Evolutionary conservation across 2,888 invertebrate species (phyloP).

Genomic region (Andrena trimmerana): DNA sequence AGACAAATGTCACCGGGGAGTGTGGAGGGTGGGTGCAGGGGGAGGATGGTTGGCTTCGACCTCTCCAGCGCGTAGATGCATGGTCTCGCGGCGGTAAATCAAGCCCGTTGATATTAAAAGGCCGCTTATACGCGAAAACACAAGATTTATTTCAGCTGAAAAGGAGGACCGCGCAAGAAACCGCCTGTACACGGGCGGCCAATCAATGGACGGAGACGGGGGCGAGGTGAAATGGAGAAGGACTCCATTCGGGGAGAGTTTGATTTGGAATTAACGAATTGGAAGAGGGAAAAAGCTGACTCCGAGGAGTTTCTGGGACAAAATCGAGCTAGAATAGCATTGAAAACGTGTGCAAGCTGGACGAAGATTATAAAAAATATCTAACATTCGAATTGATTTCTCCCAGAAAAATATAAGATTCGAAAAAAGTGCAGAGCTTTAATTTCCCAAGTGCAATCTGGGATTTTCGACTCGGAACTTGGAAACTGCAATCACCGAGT

Average conservation of each 20-base stretch:
- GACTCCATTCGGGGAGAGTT: constrained; percentile 1
- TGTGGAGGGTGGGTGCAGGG: constrained; percentile 21
- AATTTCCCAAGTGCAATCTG: no score
- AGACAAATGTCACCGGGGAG: constrained; percentile 73
- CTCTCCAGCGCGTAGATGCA: constrained; percentile 78
- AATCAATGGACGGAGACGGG: constrained; percentile 54
- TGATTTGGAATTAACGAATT: constrained; percentile 20
- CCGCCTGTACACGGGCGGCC: constrained; percentile 58
- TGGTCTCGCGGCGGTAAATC: constrained; percentile 83
- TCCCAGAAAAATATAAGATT: no score
- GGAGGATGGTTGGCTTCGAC: constrained; percentile 45
- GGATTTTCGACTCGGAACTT: no score
- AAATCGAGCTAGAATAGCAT: no score
- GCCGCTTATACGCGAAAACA: constrained; percentile 84
- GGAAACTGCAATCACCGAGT: background rate
- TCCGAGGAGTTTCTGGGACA: background rate
- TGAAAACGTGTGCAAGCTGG: no score
- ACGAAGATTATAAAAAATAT: no score
- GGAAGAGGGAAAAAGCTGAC: background rate
- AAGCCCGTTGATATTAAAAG: constrained; percentile 84
- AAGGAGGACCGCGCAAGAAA: constrained; percentile 66
- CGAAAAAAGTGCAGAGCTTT: no score
- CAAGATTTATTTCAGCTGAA: constrained; percentile 81
- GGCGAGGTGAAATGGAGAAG: constrained; percentile 18
- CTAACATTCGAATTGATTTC: no score